These are phyloP conservation scores for Xylota sylvarum DNA, from an alignment of 2,888 invertebrate species.

Conservation along the genomic window DNA sequence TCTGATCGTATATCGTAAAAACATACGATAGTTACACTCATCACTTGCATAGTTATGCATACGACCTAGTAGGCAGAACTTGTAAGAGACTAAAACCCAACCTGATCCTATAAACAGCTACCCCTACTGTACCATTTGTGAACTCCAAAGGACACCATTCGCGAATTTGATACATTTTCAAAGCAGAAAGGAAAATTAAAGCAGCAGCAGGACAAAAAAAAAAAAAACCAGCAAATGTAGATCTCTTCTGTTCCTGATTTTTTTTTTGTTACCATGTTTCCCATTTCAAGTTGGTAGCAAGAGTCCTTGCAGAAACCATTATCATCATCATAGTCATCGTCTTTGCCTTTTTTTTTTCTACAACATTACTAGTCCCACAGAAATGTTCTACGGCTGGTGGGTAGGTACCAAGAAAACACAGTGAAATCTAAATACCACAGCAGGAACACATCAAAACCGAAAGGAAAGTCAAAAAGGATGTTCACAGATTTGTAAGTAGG, in stretches of 20 bases:
- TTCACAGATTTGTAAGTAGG: conserved; percentile 75
- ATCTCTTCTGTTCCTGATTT: conserved; percentile 17
- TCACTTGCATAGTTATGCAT: too few relatives aligned
- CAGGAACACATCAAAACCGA: conserved; percentile 51
- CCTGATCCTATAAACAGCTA: not conserved
- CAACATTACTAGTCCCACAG: conserved; percentile 4
- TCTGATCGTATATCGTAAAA: too few relatives aligned
- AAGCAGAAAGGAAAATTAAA: not conserved
- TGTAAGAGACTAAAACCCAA: not conserved
- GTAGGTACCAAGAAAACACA: conserved; percentile 1
- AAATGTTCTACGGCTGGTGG: conserved; percentile 16
- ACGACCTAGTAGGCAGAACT: too few relatives aligned
- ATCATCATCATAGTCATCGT: conserved; percentile 41
- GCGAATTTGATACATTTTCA: conserved; percentile 32
- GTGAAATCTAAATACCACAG: conserved; percentile 47
- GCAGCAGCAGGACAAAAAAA: not conserved
- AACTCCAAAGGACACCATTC: not conserved
- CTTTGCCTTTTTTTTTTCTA: not conserved
- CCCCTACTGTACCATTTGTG: not conserved
- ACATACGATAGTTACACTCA: too few relatives aligned
- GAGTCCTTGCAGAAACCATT: conserved; percentile 55
- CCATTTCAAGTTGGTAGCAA: conserved; percentile 20
- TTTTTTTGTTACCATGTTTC: conserved; percentile 34
- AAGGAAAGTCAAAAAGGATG: conserved; percentile 63
- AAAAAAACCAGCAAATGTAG: not conserved